A percentile compares a stretch with the other conserved stretches of the same genome.
Conservation (phyloP, 2,888 invertebrate species). For the Campoletis raptor region DNA sequence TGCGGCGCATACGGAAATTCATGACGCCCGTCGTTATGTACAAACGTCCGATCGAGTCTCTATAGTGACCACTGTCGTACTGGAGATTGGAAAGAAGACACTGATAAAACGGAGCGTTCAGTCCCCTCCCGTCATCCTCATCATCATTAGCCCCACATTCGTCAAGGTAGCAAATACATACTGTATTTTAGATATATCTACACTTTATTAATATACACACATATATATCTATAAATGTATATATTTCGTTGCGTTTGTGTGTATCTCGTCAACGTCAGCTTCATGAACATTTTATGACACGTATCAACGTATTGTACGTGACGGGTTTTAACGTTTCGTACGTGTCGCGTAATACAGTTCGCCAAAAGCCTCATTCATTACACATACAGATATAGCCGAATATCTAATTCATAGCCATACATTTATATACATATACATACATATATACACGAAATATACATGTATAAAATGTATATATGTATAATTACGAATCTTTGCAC, state of each 20-base stretch:
- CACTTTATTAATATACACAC: background rate
- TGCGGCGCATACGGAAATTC: slow-evolving; percentile 41
- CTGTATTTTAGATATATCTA: background rate
- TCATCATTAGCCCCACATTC: slow-evolving; percentile 59
- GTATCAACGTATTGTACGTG: slow-evolving; percentile 27
- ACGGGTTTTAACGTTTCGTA: slow-evolving; percentile 37
- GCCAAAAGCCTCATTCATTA: slow-evolving; percentile 24
- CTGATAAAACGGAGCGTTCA: slow-evolving; percentile 60
- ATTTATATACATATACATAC: background rate
- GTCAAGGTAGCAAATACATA: slow-evolving; percentile 57
- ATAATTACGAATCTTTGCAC: slow-evolving; percentile 15
- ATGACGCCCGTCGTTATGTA: slow-evolving; percentile 35
- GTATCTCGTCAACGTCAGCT: slow-evolving; percentile 43
- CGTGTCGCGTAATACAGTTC: slow-evolving; percentile 27
- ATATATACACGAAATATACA: background rate
- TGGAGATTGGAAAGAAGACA: slow-evolving; percentile 52
- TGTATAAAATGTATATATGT: background rate
- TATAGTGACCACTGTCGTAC: slow-evolving; percentile 59
- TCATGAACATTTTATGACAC: slow-evolving; percentile 23
- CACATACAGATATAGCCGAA: slow-evolving; percentile 1
- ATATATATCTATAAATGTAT: background rate
- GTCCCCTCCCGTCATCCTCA: slow-evolving; percentile 62
- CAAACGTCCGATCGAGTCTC: slow-evolving; percentile 49
- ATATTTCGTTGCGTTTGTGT: background rate
- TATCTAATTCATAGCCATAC: slow-evolving; percentile 7